Conservation (phyloP, 2,888 invertebrate species). For the Ernsta delagoae region DNA sequence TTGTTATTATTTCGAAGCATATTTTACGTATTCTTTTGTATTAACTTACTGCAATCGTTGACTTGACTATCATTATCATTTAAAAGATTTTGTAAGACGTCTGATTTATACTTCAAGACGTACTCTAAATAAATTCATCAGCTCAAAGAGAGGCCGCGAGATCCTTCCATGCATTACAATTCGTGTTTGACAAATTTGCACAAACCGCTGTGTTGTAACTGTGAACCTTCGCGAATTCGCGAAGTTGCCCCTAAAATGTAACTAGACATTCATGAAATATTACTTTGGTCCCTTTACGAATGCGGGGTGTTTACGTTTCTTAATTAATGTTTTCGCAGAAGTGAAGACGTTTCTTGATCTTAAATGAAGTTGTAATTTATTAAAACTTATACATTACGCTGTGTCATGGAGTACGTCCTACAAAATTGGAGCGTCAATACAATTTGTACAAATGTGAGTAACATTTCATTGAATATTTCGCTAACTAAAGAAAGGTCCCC, state of each 20-base stretch:
- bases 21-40: too few relatives aligned
- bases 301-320: slow-evolving; percentile 6
- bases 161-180: slow-evolving; percentile 19
- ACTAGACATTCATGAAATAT: slow-evolving; percentile 20
- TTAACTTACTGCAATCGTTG: too few relatives aligned
- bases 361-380: background rate
- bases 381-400: background rate
- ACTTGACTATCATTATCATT: too few relatives aligned
- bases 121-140: background rate
- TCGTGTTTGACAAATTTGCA: slow-evolving; percentile 26
- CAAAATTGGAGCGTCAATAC: background rate
- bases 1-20: too few relatives aligned
- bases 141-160: background rate
- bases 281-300: slow-evolving; percentile 5
- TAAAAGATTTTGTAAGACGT: background rate
- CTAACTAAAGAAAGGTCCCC: too few relatives aligned
- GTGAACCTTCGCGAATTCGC: slow-evolving; percentile 21
- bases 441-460: background rate
- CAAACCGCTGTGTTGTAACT: slow-evolving; percentile 14
- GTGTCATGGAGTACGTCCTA: background rate
- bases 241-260: slow-evolving; percentile 14
- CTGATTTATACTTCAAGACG: background rate
- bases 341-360: background rate
- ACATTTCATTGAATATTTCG: too few relatives aligned
- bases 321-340: background rate